phyloP scores from a whole-genome alignment of 1,140 invertebrate species.

The Ceratina calcarata region DNA sequence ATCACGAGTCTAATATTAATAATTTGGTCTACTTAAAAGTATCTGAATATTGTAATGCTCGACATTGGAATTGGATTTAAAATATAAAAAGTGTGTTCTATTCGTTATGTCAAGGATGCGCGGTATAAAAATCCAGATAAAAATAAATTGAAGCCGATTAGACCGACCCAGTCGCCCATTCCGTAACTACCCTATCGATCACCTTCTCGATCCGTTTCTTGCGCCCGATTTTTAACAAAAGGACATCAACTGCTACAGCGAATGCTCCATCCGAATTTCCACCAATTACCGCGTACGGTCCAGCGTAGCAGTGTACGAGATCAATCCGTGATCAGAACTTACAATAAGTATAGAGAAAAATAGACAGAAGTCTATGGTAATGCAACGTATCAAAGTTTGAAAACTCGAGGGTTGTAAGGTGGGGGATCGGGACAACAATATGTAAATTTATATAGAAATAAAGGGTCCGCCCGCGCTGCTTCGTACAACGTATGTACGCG shows the following conservation, averaged over 20 bases:
- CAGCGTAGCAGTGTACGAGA: neutral
- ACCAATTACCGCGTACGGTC: slow-evolving; percentile 39
- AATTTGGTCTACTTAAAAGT: too few relatives aligned
- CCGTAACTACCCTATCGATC: too few relatives aligned
- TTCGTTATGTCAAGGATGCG: too few relatives aligned
- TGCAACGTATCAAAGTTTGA: too few relatives aligned
- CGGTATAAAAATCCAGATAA: too few relatives aligned
- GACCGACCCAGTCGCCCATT: neutral
- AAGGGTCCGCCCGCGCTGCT: slow-evolving; percentile 8
- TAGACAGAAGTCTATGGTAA: neutral
- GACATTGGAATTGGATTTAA: too few relatives aligned
- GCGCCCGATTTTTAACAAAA: too few relatives aligned
- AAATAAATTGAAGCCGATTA: neutral
- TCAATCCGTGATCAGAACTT: neutral
- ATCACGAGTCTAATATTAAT: too few relatives aligned
- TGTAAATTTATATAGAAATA: too few relatives aligned
- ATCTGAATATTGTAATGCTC: too few relatives aligned
- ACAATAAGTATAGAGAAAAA: slow-evolving; percentile 11
- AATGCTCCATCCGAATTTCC: neutral
- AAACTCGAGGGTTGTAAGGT: neutral
- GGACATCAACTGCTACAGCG: too few relatives aligned
- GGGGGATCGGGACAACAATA: neutral
- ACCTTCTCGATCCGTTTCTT: neutral
- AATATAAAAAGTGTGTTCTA: too few relatives aligned
- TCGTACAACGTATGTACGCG: slow-evolving; percentile 5